Conservation (phyloP, 2,888 invertebrate genomes). For the Pediacus dermestoides region DNA sequence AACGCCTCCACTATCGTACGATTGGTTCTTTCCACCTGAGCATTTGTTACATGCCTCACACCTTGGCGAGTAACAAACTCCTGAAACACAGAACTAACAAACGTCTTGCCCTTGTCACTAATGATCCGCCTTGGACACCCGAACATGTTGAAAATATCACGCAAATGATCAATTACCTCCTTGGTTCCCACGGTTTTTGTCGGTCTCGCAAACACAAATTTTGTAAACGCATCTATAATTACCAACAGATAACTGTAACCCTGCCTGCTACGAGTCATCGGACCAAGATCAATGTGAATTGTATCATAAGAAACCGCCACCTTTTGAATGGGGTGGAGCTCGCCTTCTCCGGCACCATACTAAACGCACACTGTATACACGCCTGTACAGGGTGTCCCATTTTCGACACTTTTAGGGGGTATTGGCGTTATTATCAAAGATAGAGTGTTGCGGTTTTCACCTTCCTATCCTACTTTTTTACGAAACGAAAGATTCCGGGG, state of each 20-base stretch:
- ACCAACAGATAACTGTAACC: constrained; percentile 24
- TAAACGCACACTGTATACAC: constrained; percentile 35
- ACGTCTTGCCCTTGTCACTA: constrained; percentile 13
- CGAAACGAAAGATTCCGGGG: too few relatives aligned
- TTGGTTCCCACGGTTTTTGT: constrained; percentile 1
- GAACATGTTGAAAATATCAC: constrained; percentile 7
- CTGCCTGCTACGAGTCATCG: constrained; percentile 18
- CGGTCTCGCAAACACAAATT: constrained; percentile 18
- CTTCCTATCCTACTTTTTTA: too few relatives aligned
- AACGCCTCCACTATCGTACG: neutral
- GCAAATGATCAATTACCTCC: constrained; percentile 3
- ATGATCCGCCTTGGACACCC: constrained; percentile 11
- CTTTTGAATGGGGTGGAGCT: constrained; percentile 26
- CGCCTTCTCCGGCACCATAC: constrained; percentile 26
- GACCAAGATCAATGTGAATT: too few relatives aligned
- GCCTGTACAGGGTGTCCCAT: too few relatives aligned
- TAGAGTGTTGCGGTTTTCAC: too few relatives aligned
- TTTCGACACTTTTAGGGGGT: too few relatives aligned
- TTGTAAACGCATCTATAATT: constrained; percentile 24
- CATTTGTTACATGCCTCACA: constrained; percentile 1
- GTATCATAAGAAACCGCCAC: constrained; percentile 26
- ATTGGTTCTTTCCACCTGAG: neutral
- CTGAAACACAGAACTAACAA: constrained; percentile 10
- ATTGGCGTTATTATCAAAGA: too few relatives aligned
- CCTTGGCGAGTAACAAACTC: constrained; percentile 7